Base-by-base conservation (phyloP, 2,888 invertebrate genomes). In the Mamestra brassicae region DNA sequence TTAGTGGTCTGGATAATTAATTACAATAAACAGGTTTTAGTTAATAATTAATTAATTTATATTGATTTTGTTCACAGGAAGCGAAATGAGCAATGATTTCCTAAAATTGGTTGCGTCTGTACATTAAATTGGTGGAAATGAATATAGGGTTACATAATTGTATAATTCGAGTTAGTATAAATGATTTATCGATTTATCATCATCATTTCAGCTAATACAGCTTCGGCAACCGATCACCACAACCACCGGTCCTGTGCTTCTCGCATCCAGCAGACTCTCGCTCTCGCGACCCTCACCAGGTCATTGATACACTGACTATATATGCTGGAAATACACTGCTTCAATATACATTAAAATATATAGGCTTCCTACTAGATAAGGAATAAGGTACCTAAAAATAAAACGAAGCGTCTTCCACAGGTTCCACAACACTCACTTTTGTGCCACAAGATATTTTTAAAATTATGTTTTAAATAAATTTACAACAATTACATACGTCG, bases 1-100 rank as follows among this genome's bases (percentile, higher is more conserved):
- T 85, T 76, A 85, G 71, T 85, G 69, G 68, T 80, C 60, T 36
- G 67, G n/a, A 69, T 60, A 82, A 81, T 85, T 76, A 69, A 85
- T 82, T 76, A 71, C 62, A 81, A 52, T 81, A 81, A 81, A 81
- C 85, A 85, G 34, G 68, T 65, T 85, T 64, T 63, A 73, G 78
- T 71, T 74, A 15, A 52, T 62, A 55, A 61, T 55, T 72, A 72
- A 83, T 83, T 70, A 58, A 85, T 64, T 67, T 54, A 61, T 55
- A 78, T 77, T 63, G 61, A 72, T 76, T 76, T 55, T 63, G 34
- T 50, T 76, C 26, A 57, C 58, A 42, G 47, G 47, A 80, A 52
- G 13, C 3, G 50, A n/a, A 67, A 67, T 67, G 57, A 76, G 34
- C 26, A 54, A 61, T 26, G 2, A 34, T 62, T 81, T 50, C 42